Conservation (phyloP, 2,888 invertebrate species). For the Anthophora plumipes region DNA sequence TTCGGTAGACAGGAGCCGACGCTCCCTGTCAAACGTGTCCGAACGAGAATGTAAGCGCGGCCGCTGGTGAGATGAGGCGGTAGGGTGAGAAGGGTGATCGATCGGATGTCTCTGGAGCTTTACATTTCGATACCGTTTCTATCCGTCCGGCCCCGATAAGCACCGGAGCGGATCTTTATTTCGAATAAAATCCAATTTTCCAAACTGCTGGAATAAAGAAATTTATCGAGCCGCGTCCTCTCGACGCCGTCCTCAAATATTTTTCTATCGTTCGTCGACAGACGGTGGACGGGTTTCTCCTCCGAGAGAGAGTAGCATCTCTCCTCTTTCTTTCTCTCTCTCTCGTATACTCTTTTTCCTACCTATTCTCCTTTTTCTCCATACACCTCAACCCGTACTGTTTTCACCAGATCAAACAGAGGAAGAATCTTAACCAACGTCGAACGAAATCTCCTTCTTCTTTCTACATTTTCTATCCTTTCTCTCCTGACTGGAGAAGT, state of each 20-base stretch:
- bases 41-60: constrained; percentile 52
- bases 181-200: constrained; percentile 62
- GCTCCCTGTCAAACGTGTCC: constrained; percentile 59
- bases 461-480: neutral
- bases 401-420: neutral
- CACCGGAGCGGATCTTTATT: constrained; percentile 56
- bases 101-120: constrained; percentile 59
- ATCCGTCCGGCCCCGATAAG: constrained; percentile 54
- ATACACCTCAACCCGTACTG: no score
- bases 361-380: no score
- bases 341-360: neutral
- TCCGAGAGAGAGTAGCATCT: neutral
- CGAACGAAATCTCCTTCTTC: constrained; percentile 1
- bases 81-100: constrained; percentile 37
- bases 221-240: constrained; percentile 36
- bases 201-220: constrained; percentile 47
- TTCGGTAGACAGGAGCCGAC: constrained; percentile 37
- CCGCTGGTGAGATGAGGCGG: no score
- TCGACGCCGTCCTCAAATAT: constrained; percentile 41
- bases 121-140: constrained; percentile 58
- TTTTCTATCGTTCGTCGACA: constrained; percentile 37
- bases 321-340: neutral
- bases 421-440: constrained; percentile 29
- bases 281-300: neutral
- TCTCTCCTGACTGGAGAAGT: neutral